phyloP scores from a whole-genome alignment of 2,888 invertebrate species.

The Harpalus rubripes region DNA sequence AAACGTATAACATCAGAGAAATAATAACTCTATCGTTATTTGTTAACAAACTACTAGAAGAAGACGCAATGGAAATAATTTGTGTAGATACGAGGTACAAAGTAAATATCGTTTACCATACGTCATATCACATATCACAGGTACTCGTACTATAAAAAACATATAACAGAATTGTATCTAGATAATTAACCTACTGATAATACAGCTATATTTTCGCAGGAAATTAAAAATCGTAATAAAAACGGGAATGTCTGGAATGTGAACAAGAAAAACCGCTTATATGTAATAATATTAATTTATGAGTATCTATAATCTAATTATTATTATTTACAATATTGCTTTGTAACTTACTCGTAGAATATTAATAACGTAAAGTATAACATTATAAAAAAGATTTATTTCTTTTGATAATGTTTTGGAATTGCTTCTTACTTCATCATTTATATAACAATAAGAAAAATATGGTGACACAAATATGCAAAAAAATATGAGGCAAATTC shows the following conservation, averaged over 20 bases:
- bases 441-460: neutral
- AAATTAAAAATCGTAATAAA: neutral
- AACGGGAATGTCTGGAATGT: neutral
- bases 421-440: neutral
- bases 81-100: too few species aligned
- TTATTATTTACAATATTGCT: slow-evolving; percentile 22
- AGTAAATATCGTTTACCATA: too few species aligned
- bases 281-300: slow-evolving; percentile 18
- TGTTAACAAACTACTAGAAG: too few species aligned
- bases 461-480: neutral
- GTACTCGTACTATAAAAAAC: too few species aligned
- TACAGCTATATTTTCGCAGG: neutral
- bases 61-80: too few species aligned
- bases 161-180: neutral
- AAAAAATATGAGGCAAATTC: slow-evolving; percentile 9
- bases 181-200: neutral
- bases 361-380: neutral
- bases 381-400: slow-evolving; percentile 13
- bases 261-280: neutral
- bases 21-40: too few species aligned
- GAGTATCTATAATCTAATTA: slow-evolving; percentile 24
- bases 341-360: neutral
- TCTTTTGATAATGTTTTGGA: neutral
- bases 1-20: too few species aligned
- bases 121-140: too few species aligned